These are phyloP conservation scores for Hormaphis cornu DNA, from an alignment of 1,140 invertebrate genomes.

Conservation along the genomic window DNA sequence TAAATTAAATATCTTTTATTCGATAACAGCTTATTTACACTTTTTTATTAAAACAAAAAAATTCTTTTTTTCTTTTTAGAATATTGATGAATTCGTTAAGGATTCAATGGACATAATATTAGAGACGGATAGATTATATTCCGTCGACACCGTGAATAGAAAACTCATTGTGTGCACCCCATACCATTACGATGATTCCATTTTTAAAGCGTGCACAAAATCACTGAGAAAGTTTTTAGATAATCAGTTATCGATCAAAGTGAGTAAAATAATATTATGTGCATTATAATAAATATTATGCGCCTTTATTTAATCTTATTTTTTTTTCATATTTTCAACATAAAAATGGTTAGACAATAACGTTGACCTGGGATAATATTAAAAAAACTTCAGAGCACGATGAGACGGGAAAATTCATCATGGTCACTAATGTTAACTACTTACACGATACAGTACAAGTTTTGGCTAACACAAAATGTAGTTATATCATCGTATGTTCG, in stretches of 20 bases:
- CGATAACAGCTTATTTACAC: too few species aligned
- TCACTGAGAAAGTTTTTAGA: neutral
- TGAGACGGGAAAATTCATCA: neutral
- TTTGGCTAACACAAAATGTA: neutral
- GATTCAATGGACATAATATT: neutral
- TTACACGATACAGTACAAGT: neutral
- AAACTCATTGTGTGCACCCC: neutral
- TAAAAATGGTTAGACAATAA: neutral
- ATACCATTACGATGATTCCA: neutral
- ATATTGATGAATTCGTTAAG: neutral
- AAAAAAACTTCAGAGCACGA: neutral
- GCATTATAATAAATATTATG: too few species aligned
- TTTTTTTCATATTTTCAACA: too few species aligned
- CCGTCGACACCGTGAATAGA: neutral
- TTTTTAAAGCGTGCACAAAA: neutral
- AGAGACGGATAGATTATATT: neutral
- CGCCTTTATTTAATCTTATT: too few species aligned
- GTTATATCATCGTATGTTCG: neutral
- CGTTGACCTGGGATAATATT: neutral
- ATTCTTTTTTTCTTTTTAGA: neutral
- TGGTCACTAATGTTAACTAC: neutral
- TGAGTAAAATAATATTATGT: neutral
- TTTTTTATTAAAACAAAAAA: neutral
- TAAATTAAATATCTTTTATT: too few species aligned
- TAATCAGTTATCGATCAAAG: neutral